Percentiles rank a stretch among this genome's conserved stretches.
These are phyloP conservation scores for Pammene aurita DNA, from an alignment of 2,888 invertebrate species.

Conservation along the genomic window DNA sequence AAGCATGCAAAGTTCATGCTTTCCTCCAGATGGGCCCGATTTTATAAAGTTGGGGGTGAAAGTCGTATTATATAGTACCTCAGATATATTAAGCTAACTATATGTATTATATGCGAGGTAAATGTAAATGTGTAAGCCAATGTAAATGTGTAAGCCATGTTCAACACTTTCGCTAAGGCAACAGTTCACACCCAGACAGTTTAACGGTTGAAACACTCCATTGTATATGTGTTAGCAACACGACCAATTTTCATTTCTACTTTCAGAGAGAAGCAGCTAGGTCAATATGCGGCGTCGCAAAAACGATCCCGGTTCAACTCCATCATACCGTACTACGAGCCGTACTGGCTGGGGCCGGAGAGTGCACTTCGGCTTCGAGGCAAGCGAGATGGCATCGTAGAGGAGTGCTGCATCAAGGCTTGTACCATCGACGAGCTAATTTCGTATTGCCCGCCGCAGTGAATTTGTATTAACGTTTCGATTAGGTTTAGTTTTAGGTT, in stretches of 20 bases:
- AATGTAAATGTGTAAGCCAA: no score
- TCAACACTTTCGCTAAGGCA: no score
- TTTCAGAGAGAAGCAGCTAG: slow-evolving; percentile 4
- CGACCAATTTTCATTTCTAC: neutral
- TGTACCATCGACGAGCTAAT: slow-evolving; percentile 1
- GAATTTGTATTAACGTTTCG: neutral
- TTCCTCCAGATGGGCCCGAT: no score
- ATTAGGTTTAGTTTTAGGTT: neutral
- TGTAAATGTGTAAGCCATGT: no score
- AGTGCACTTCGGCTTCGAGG: neutral
- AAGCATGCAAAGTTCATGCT: no score
- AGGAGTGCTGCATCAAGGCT: slow-evolving; percentile 24
- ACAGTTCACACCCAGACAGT: no score
- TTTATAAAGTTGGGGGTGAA: no score
- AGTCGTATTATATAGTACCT: no score
- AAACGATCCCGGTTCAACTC: slow-evolving; percentile 20
- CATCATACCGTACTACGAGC: slow-evolving; percentile 1
- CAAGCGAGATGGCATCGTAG: slow-evolving; percentile 18
- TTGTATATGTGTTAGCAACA: no score
- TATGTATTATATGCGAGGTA: no score
- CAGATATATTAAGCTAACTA: no score
- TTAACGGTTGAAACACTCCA: no score
- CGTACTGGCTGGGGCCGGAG: slow-evolving; percentile 8
- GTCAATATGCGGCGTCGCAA: neutral
- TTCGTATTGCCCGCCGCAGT: slow-evolving; percentile 14